Evolutionary conservation across 2,797 vertebrate species (phyloP).

Genomic region (Pagetopsis macropterus): DNA sequence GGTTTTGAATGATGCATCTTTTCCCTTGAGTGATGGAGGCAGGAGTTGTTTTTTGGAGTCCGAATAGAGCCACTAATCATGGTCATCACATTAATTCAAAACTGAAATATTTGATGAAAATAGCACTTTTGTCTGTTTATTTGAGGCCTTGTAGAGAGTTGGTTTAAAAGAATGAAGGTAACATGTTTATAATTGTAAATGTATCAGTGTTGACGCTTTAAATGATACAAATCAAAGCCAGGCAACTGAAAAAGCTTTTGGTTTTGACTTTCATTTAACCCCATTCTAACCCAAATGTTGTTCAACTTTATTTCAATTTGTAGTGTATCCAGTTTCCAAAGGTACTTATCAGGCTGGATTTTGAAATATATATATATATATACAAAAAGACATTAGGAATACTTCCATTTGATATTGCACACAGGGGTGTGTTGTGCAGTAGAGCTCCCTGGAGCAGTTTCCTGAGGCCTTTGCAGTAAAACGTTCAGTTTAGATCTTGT

Average conservation of each 20-base stretch:
- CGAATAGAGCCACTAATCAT: conserved; percentile 46
- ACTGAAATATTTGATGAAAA: conserved; percentile 18
- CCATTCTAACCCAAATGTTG: background rate
- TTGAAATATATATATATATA: too few relatives aligned
- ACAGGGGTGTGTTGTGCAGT: conserved; percentile 32
- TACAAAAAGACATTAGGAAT: background rate
- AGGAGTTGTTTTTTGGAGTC: conserved; percentile 49
- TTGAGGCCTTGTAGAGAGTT: background rate
- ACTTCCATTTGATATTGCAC: background rate
- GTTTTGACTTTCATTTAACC: background rate
- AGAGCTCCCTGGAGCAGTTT: conserved; percentile 29
- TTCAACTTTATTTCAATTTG: background rate
- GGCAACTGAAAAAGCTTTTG: background rate
- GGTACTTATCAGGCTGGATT: background rate
- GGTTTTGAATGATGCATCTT: conserved; percentile 68
- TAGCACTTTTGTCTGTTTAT: background rate
- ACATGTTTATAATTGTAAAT: background rate
- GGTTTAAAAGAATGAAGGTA: background rate
- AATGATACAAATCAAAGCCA: background rate
- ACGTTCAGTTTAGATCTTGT: conserved; percentile 30
- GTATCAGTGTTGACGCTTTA: background rate
- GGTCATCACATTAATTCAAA: conserved; percentile 6
- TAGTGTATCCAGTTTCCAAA: background rate
- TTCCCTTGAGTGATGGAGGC: conserved; percentile 45
- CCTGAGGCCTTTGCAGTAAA: conserved; percentile 45